Conservation (phyloP, 2,113 vertebrate species). For the Ceuthmochares aereus region DNA sequence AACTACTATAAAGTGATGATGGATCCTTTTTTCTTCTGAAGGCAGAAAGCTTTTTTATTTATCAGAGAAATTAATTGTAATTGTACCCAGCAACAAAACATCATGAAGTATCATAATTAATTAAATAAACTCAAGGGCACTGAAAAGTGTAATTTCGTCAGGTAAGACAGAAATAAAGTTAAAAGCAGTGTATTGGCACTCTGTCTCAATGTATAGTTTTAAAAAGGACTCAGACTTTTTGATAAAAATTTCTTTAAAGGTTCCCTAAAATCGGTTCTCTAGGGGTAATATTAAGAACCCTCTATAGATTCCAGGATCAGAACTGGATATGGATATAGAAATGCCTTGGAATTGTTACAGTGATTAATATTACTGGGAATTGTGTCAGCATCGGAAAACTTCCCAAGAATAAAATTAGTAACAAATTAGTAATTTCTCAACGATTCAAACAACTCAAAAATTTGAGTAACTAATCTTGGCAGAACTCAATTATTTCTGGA, state of each 20-base stretch:
- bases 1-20: not conserved
- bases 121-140: not conserved
- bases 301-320: not conserved
- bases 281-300: not conserved
- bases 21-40: not conserved
- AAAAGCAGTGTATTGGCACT: not conserved
- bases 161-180: not conserved
- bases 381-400: not conserved
- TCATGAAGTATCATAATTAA: not conserved
- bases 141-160: not conserved
- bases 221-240: not conserved
- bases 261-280: not conserved
- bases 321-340: not conserved
- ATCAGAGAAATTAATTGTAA: not conserved
- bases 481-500: not conserved
- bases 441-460: not conserved
- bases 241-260: not conserved
- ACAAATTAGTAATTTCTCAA: not conserved
- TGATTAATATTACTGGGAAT: not conserved
- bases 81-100: not conserved
- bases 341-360: not conserved
- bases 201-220: not conserved
- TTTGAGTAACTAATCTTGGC: not conserved
- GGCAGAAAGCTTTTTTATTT: not conserved
- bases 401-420: not conserved